phyloP scores from a whole-genome alignment of 37 sponge, comb jelly and placozoan species.

The Ephydatia muelleri region DNA sequence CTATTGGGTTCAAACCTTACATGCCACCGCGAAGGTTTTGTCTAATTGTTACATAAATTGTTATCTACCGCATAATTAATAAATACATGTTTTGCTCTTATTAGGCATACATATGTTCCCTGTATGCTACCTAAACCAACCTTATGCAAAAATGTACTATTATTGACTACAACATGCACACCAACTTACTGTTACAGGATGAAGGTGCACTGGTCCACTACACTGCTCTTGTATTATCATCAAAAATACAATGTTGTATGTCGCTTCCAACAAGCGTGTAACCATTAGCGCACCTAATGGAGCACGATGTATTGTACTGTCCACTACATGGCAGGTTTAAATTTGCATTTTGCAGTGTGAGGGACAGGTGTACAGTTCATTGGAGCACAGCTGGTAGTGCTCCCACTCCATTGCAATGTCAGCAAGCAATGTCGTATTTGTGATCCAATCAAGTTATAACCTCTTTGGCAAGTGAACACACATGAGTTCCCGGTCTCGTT shows the following conservation, averaged over 20 bases:
- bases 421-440: neutral
- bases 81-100: too few species aligned
- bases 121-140: too few species aligned
- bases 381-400: neutral
- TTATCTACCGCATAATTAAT: too few species aligned
- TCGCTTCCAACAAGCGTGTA: neutral
- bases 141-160: too few species aligned
- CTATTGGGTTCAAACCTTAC: too few species aligned
- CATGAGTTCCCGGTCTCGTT: neutral
- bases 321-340: neutral
- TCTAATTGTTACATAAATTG: too few species aligned
- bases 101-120: too few species aligned
- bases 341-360: neutral
- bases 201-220: neutral
- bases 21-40: too few species aligned
- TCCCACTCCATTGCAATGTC: neutral
- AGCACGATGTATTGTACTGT: neutral
- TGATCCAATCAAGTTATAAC: neutral
- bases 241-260: neutral
- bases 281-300: neutral
- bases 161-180: too few species aligned
- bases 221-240: neutral
- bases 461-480: neutral
- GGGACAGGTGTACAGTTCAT: neutral
- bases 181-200: neutral